A percentile compares a stretch with the other conserved stretches of the same genome.
Conservation (phyloP, 1,140 invertebrate species). For the Antheraea pernyi region DNA sequence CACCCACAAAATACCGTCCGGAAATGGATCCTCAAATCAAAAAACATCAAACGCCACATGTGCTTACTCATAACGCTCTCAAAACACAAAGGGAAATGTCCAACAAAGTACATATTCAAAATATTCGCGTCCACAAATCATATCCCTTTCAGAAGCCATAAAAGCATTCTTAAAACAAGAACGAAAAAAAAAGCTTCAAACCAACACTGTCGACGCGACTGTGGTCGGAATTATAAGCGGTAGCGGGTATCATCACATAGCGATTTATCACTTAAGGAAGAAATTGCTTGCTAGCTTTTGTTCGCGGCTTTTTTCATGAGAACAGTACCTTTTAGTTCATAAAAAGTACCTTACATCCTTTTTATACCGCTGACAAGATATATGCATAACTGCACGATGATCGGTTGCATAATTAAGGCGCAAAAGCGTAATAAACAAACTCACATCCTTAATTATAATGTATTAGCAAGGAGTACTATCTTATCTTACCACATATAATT, state of each 20-base stretch:
- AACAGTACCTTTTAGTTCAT: too few species aligned
- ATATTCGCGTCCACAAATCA: constrained; percentile 62
- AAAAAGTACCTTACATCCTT: too few species aligned
- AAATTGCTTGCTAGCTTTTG: background rate
- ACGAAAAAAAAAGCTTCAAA: constrained; percentile 36
- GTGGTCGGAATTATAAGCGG: background rate
- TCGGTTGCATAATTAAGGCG: too few species aligned
- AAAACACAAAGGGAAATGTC: constrained; percentile 11
- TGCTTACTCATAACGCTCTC: background rate
- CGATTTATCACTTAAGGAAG: background rate
- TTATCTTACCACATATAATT: too few species aligned
- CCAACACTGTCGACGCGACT: constrained; percentile 14
- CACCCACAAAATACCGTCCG: background rate
- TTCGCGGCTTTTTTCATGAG: too few species aligned
- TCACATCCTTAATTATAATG: too few species aligned
- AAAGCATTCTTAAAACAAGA: constrained; percentile 51
- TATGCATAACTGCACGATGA: too few species aligned
- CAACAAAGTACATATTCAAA: constrained; percentile 31
- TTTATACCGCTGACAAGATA: too few species aligned
- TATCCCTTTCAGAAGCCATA: constrained; percentile 52
- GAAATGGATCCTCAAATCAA: background rate
- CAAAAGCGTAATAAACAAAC: too few species aligned
- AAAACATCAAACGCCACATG: constrained; percentile 2
- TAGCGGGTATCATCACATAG: background rate
- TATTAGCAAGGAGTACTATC: too few species aligned